phyloP scores from a whole-genome alignment of 2,113 vertebrate genomes.

The Tor tambroides region DNA sequence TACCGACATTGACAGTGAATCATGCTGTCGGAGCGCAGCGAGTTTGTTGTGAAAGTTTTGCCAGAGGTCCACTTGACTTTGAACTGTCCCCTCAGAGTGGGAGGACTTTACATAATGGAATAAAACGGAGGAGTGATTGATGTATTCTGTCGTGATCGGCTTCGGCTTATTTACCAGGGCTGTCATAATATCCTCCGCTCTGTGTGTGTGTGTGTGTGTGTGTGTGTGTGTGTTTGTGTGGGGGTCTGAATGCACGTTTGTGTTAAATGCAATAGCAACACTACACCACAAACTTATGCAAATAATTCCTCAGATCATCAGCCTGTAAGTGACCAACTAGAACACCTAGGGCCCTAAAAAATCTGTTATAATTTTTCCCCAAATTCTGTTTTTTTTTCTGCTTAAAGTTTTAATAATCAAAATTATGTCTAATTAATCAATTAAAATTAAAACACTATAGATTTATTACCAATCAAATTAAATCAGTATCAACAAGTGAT shows the following conservation, averaged over 20 bases:
- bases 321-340: not conserved
- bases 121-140: constrained; percentile 65
- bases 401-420: too few relatives aligned
- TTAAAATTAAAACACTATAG: too few relatives aligned
- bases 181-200: constrained; percentile 41
- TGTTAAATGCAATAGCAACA: not conserved
- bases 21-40: not conserved
- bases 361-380: too few relatives aligned
- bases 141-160: constrained; percentile 60
- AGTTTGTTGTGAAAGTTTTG: constrained; percentile 43
- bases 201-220: too few relatives aligned
- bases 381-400: too few relatives aligned
- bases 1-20: not conserved
- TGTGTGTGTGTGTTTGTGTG: not conserved
- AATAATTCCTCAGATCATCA: not conserved
- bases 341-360: not conserved
- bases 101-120: constrained; percentile 59
- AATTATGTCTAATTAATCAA: too few relatives aligned
- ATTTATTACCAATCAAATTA: not conserved
- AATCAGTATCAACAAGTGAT: not conserved
- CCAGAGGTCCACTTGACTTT: constrained; percentile 56
- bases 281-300: not conserved
- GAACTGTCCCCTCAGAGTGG: constrained; percentile 57
- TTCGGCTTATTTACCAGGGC: constrained; percentile 63
- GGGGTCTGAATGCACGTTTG: not conserved